Percentiles rank a stretch among this genome's conserved stretches.
Conservation (phyloP, 2,888 invertebrate genomes). For the Drosophila putrida region DNA sequence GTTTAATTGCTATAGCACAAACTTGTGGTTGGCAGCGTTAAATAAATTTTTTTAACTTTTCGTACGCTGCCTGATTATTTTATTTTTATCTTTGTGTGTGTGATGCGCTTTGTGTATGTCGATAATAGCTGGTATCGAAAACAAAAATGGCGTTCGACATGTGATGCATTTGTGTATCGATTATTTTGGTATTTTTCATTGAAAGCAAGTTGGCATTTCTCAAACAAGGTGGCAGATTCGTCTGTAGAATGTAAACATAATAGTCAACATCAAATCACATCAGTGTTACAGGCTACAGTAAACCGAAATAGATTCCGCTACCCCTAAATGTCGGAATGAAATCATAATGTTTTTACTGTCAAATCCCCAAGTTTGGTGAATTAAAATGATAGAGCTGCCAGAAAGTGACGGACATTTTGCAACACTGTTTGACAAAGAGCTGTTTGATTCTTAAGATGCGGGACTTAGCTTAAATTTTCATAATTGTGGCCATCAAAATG, state of each 20-base stretch:
- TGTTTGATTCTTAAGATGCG: too few relatives aligned
- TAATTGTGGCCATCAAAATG: too few relatives aligned
- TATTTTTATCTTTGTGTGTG: conserved; percentile 65
- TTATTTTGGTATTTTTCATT: conserved; percentile 36
- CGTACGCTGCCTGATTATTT: conserved; percentile 60
- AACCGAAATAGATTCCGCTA: too few relatives aligned
- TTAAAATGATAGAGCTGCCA: too few relatives aligned
- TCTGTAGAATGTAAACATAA: conserved; percentile 20
- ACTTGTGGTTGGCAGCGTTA: conserved; percentile 48
- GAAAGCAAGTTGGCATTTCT: conserved; percentile 30
- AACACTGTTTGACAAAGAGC: too few relatives aligned
- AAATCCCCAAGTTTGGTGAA: too few relatives aligned
- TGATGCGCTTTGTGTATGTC: conserved; percentile 71
- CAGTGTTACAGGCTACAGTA: background rate
- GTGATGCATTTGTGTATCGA: conserved; percentile 56
- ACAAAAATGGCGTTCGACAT: conserved; percentile 77
- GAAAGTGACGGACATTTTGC: too few relatives aligned
- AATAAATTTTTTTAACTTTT: conserved; percentile 52
- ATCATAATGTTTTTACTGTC: too few relatives aligned
- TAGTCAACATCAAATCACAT: conserved; percentile 26
- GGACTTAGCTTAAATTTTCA: too few relatives aligned
- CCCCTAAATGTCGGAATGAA: too few relatives aligned
- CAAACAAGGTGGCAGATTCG: conserved; percentile 14
- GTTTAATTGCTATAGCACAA: conserved; percentile 35
- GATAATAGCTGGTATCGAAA: conserved; percentile 59